Base-by-base conservation (phyloP, 2,888 invertebrate species). In the Orgyia antiqua region DNA sequence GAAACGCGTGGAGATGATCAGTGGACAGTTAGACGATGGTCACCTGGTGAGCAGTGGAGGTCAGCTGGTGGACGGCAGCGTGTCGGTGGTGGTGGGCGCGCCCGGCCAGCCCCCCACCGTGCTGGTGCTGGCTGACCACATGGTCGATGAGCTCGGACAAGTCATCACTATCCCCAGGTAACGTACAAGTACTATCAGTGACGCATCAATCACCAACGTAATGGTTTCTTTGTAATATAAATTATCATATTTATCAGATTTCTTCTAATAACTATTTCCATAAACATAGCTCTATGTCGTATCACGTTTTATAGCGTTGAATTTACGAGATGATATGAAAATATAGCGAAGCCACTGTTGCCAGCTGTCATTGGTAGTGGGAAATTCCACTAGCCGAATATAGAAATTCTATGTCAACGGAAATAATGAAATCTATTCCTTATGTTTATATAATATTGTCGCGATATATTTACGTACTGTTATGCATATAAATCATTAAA, bases 1-100 rank as follows among this genome's bases (percentile, higher is more conserved):
- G 63, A 93, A 94, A 70, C 90, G 93, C 25, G 90, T 94, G 24
- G 94, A 94, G 78, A 93, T 94, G 77, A 92, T 91, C 65, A 91
- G 91, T 45, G 90, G 91, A 9, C 91, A 92, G 78, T 78, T 87
- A 27, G 87, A 88, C 29, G 88, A 88, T 41, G 88, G 87, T 11
- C 89, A 89, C 54, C 72, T 88, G 42, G 87, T 88, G 45, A 77
- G 83, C 51, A 78, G 88, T 24, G 80, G 78, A 34, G 80, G 79
- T 13, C 78, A 82, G 54, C 67, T 87, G 45, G 86, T 87, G 47
- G 86, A 87, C 33, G 87, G 84, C 51, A 88, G 83, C 55, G 88
- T 80, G 51, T 87, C 70, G 44, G 88, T 83, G 68, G 88, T 75
- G 59, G 86, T 82, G 56, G 87, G 63, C 55, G 87, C 60, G 52